These are phyloP conservation scores for Notocelia uddmanniana DNA, from an alignment of 2,888 invertebrate genomes.

Conservation along the genomic window DNA sequence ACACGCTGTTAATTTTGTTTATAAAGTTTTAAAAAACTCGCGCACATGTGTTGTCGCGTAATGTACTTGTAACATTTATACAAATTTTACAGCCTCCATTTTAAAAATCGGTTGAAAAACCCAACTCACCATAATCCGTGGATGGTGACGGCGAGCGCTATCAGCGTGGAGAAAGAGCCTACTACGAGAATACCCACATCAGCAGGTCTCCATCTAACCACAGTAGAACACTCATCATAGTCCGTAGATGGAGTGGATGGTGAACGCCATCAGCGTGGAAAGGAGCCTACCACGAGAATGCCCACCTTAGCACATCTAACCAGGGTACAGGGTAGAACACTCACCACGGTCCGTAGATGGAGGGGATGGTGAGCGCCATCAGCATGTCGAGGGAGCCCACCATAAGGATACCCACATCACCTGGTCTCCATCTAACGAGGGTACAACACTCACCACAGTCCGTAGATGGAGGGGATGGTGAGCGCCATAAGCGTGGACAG, in stretches of 20 bases:
- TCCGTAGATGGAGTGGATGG: conserved; percentile 98
- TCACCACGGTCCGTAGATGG: conserved; percentile 98
- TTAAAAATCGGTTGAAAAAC: too few relatives aligned
- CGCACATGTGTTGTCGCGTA: too few relatives aligned
- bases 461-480: conserved; percentile 98
- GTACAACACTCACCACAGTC: conserved; percentile 91
- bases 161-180: conserved; percentile 95
- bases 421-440: conserved; percentile 93
- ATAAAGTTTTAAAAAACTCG: too few relatives aligned
- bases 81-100: too few relatives aligned
- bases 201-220: conserved; percentile 95
- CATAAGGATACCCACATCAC: conserved; percentile 94
- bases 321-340: conserved; percentile 55
- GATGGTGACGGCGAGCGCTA: conserved; percentile 99
- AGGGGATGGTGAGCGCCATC: conserved; percentile 98
- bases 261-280: conserved; percentile 98
- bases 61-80: too few relatives aligned
- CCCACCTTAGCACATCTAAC: conserved; percentile 97
- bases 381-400: conserved; percentile 96
- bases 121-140: conserved; percentile 95
- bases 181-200: conserved; percentile 95
- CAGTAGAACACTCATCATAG: conserved; percentile 89
- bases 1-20: too few relatives aligned
- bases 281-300: conserved; percentile 96
- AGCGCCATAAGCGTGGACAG: conserved; percentile 98